Evolutionary conservation across 2,113 vertebrate species (phyloP).

Genomic region (Hippocampus comes): DNA sequence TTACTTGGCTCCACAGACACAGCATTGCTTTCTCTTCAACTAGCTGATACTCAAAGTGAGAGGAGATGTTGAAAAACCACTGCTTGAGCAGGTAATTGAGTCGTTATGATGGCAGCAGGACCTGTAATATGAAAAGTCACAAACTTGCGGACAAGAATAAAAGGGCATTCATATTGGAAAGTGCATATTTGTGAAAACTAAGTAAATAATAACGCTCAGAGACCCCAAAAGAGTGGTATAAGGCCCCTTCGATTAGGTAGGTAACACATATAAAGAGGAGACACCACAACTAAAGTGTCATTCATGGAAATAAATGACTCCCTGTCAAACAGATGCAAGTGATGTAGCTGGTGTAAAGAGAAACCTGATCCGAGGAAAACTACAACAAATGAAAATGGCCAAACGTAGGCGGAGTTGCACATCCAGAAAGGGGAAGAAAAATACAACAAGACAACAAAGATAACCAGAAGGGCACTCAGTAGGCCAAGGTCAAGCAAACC

Average conservation of each 20-base stretch:
- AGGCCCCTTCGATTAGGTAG: no score
- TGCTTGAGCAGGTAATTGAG: conserved; percentile 10
- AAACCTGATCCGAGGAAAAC: not conserved
- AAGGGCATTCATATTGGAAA: no score
- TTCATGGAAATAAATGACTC: no score
- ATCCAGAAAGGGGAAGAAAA: not conserved
- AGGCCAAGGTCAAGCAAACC: not conserved
- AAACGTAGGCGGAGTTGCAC: not conserved
- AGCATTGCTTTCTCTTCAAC: not conserved
- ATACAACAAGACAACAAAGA: not conserved
- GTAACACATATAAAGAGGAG: no score
- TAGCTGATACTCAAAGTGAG: conserved; percentile 21
- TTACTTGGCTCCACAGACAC: not conserved
- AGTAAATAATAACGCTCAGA: not conserved
- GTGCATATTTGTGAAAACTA: no score
- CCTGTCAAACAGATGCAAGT: not conserved
- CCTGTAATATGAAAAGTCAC: not conserved
- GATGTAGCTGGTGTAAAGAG: not conserved
- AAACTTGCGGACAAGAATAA: not conserved
- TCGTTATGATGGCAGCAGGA: conserved; percentile 8
- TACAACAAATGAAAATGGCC: not conserved
- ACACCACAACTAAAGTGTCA: no score
- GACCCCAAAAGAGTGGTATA: not conserved
- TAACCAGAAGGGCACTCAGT: not conserved
- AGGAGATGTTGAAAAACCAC: conserved; percentile 13